Base-by-base conservation (phyloP, 2,888 invertebrate species). In the Cantharis nigra region DNA sequence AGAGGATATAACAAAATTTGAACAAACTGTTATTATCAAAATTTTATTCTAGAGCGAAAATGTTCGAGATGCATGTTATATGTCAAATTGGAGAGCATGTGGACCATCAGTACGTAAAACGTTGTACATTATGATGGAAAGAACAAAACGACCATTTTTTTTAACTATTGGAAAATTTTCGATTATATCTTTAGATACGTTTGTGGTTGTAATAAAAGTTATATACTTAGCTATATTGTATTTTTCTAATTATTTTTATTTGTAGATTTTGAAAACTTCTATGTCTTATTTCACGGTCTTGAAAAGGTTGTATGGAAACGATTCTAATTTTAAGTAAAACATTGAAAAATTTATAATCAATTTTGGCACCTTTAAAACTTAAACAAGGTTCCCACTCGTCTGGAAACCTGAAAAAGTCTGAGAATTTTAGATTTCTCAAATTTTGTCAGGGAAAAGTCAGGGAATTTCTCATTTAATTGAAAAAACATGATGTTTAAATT, bases 71-170 rank as follows among this genome's bases (percentile, higher is more conserved):
- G 72, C 72, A 3, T 72, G 64, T 20, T 72, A 72, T 30, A 33
- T 18, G 20, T 63, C 65, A 7, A 28, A 65, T 20, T 72, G 72
- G 72, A 30, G 9, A 1, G 4, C 30, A 4, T 72, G 65, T 33
- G 72, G 72, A 13, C 9, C 63, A 20, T 9, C 26, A 3, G 65
- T 72, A 3, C 30, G 64, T n/a, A 72, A 72, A 20, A 30, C 72
- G 9, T 72, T 72, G 16, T 65, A 30, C 11, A 72, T 72, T 11
- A 72, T 72, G 14, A 72, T 72, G 72, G 72, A 72, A 65, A 72
- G 72, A 72, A 18, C 64, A 7, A 72, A 72, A 33, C 72, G 65
- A 14, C 72, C 72, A 3, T 64, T 72, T 14, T 2, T 3, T 18
- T 28, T 72, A 5, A 64, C 72, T n/a, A 33, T 20, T 33, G 64